A percentile compares a stretch with the other conserved stretches of the same genome.
Evolutionary conservation across 2,113 vertebrate genomes (phyloP).

Genomic region (Pan paniscus): DNA sequence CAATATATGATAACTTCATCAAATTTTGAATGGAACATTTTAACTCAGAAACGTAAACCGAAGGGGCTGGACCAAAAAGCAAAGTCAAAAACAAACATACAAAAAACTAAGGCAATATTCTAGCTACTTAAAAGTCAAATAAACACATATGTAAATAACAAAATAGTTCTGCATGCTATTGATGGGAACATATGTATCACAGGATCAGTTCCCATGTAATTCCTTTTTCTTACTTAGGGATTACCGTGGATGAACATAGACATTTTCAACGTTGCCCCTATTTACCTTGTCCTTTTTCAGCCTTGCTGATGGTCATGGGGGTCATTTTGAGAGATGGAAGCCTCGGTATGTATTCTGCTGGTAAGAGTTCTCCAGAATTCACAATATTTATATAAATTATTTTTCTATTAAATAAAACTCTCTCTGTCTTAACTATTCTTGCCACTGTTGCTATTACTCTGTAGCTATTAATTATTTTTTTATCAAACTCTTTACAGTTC

Average conservation of each 20-base stretch:
- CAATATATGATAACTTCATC: not conserved
- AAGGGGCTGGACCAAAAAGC: not conserved
- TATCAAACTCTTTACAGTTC: not conserved
- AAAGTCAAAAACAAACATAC: not conserved
- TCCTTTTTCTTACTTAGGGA: not conserved
- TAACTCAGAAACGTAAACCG: not conserved
- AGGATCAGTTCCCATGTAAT: not conserved
- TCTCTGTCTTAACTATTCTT: not conserved
- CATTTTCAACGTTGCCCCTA: not conserved
- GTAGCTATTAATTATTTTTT: not conserved
- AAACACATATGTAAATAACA: not conserved
- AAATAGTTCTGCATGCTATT: not conserved
- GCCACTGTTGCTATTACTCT: not conserved
- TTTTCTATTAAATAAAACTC: not conserved
- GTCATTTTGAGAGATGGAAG: not conserved
- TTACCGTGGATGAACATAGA: not conserved
- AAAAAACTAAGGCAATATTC: not conserved
- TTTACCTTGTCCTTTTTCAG: not conserved
- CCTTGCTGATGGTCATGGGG: not conserved
- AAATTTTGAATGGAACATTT: not conserved
- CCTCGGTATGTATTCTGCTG: not conserved
- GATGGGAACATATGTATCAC: not conserved
- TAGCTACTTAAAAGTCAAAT: not conserved
- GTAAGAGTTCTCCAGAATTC: not conserved
- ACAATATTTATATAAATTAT: not conserved